Base-by-base conservation (phyloP, 2,888 invertebrate species). In the Anodontia alba region DNA sequence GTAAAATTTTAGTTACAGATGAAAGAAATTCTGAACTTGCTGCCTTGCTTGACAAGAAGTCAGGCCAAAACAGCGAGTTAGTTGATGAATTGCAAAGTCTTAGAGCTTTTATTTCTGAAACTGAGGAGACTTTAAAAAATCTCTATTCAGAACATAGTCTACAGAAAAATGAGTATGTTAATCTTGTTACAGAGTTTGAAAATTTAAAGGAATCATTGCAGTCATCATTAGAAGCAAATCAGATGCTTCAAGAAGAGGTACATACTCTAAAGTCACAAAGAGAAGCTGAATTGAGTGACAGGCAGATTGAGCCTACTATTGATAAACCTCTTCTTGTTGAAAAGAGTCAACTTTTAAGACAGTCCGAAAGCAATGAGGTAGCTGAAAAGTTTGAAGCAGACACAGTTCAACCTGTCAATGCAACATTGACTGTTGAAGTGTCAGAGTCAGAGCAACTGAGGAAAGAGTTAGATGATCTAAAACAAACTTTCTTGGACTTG, bases 1-100 rank as follows among this genome's bases (percentile, higher is more conserved):
- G 42, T 33, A 57, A 73, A 68, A 73, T 71, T 31, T n/a, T 62
- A n/a, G 43, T 36, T 20, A 29, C 43, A 49, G n/a, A 73, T 42
- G 78, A 66, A n/a, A 33, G 46, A 10, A 69, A 62, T 17, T 71
- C 54, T 29, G 76, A 79, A 20, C 26, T 76, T 15, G 67, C 31
- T 68, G 42, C 29, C n/a, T 69, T 75, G 8, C 36, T 76, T 29
- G 33, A 54, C 15, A 71, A n/a, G 15, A 76, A 68, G 43, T 66
- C 80, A 66, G 23, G 31, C 0, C 69, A 78, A 49, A 31, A 73
- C 23, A 66, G 78, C 51, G 73, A 81, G 31, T 46, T 84, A n/a
- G 72, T 54, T 26, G 36, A 54, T 49, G 76, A 80, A 42, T 69
- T 87, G 33, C 43, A 71, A 49, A 42, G 73, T 46, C 67, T 84